Evolutionary conservation across 2,888 invertebrate genomes (phyloP).

Genomic region (Tineola bisselliella): DNA sequence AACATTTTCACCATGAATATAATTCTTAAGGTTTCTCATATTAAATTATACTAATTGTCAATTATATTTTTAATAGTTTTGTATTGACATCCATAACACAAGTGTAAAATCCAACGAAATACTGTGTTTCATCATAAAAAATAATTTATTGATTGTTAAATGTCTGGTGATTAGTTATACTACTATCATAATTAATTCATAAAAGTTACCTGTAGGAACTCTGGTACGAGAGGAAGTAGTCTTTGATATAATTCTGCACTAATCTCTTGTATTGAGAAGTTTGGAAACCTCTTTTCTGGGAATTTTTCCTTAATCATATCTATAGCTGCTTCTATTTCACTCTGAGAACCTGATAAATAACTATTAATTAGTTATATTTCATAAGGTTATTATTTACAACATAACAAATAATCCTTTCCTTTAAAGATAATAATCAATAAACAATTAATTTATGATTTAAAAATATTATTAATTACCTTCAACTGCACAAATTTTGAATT

Average conservation of each 20-base stretch:
- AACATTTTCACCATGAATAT: too few species aligned
- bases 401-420: not conserved
- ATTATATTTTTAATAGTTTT: too few species aligned
- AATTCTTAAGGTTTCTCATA: too few species aligned
- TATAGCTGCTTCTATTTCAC: slow-evolving; percentile 83
- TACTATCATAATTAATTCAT: too few species aligned
- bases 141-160: too few species aligned
- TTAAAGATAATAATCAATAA: not conserved
- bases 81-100: too few species aligned
- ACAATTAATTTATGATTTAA: not conserved
- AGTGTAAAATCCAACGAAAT: too few species aligned
- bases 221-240: slow-evolving; percentile 60
- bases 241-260: slow-evolving; percentile 62
- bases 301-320: slow-evolving; percentile 86
- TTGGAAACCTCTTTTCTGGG: slow-evolving; percentile 82
- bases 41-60: too few species aligned
- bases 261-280: slow-evolving; percentile 75
- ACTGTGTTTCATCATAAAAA: too few species aligned
- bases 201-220: slow-evolving; percentile 65
- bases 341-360: slow-evolving; percentile 72
- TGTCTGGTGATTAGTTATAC: too few species aligned
- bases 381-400: not conserved
- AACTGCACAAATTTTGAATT: slow-evolving; percentile 84
- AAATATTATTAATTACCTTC: slow-evolving; percentile 67
- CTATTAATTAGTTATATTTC: too few species aligned